Conservation (phyloP, 2,888 invertebrate species). For the Nymphalis urticae region DNA sequence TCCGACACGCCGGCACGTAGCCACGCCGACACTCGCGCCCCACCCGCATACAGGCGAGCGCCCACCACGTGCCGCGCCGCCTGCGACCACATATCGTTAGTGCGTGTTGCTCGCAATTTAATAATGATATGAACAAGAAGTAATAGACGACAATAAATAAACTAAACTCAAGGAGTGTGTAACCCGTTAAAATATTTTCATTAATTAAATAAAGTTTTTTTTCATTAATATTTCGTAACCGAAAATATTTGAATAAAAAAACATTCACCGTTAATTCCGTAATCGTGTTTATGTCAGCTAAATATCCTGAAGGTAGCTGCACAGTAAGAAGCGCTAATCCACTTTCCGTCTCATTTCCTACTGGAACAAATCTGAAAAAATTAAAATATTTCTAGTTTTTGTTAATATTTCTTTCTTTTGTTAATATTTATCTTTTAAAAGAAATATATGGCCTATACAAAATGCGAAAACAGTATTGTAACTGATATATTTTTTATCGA, state of each 20-base stretch:
- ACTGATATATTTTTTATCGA: too few species aligned
- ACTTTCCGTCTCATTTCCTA: slow-evolving; percentile 85
- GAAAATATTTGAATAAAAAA: background rate
- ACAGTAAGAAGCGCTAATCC: slow-evolving; percentile 96
- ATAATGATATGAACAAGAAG: background rate
- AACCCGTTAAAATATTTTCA: too few species aligned
- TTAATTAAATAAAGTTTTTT: too few species aligned
- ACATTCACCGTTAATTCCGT: slow-evolving; percentile 80
- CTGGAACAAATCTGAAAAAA: slow-evolving; percentile 82
- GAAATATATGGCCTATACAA: too few species aligned
- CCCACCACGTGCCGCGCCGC: slow-evolving; percentile 64
- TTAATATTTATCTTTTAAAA: too few species aligned
- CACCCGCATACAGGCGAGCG: slow-evolving; percentile 58
- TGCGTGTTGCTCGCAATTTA: background rate
- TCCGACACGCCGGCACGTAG: slow-evolving; percentile 76
- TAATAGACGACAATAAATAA: background rate
- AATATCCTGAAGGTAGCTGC: slow-evolving; percentile 94
- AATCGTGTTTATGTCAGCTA: slow-evolving; percentile 88
- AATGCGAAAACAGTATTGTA: background rate
- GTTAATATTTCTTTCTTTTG: background rate
- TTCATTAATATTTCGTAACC: too few species aligned
- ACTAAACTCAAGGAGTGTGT: background rate
- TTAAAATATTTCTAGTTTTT: background rate
- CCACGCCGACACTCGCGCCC: slow-evolving; percentile 69
- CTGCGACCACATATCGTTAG: slow-evolving; percentile 45